These are phyloP conservation scores for Cheilosia urbana DNA, from an alignment of 2,888 invertebrate genomes.

Conservation along the genomic window DNA sequence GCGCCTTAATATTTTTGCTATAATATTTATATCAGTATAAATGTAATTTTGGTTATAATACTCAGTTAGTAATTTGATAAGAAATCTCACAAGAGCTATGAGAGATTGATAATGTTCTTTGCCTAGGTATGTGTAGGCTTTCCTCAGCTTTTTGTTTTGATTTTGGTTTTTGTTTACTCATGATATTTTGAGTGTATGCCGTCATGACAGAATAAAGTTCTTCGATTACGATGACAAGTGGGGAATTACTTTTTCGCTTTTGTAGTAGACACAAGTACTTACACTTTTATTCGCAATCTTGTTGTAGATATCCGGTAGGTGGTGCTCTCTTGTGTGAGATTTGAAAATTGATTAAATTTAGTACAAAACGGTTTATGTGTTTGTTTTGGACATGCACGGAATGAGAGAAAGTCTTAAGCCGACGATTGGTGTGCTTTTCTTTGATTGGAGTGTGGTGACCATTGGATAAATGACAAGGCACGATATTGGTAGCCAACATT, in stretches of 20 bases:
- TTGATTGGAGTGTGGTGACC: too few relatives aligned
- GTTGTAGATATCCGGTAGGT: conserved; percentile 17
- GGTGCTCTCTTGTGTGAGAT: conserved; percentile 22
- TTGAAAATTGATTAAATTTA: conserved; percentile 4
- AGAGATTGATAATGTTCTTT: conserved; percentile 58
- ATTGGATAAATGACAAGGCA: too few relatives aligned
- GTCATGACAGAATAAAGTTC: conserved; percentile 22
- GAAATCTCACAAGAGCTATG: conserved; percentile 54
- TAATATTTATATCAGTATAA: conserved; percentile 61
- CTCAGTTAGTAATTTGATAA: conserved; percentile 71
- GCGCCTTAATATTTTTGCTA: conserved; percentile 54
- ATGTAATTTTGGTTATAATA: conserved; percentile 53
- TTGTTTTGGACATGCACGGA: not conserved
- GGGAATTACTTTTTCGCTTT: conserved; percentile 59
- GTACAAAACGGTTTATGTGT: not conserved
- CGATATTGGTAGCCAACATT: too few relatives aligned
- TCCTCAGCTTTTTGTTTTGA: conserved; percentile 50
- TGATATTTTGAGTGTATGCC: conserved; percentile 80
- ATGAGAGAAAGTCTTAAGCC: too few relatives aligned
- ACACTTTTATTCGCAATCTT: conserved; percentile 41
- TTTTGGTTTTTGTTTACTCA: conserved; percentile 45
- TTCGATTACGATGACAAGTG: conserved; percentile 54
- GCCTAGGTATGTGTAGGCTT: conserved; percentile 29
- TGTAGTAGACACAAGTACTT: conserved; percentile 46
- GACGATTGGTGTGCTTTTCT: too few relatives aligned